Conservation (phyloP, 92 coral and sea anemone species). For the Bergia puertoricense region DNA sequence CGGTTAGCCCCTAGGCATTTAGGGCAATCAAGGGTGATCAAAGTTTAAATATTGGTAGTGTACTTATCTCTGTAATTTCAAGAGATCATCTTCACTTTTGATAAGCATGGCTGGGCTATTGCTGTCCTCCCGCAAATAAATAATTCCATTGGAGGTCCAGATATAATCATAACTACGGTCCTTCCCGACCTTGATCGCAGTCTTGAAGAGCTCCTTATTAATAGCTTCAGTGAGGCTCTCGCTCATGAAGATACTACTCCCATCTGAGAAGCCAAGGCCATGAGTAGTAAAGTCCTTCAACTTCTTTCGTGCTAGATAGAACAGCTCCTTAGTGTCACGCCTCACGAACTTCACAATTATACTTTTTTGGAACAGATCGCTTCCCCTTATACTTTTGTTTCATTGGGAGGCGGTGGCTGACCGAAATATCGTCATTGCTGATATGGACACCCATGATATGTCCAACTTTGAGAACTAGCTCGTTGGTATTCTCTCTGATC, state of each 20-base stretch:
- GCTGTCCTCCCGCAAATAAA: neutral
- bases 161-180: neutral
- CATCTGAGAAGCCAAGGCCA: conserved; percentile 46
- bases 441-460: neutral
- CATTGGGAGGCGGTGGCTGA: conserved; percentile 49
- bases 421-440: conserved; percentile 6
- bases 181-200: neutral
- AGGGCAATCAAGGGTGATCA: neutral
- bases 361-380: neutral
- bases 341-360: neutral
- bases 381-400: conserved; percentile 17
- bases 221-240: conserved; percentile 53
- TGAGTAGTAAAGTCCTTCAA: too few relatives aligned
- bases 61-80: conserved; percentile 15
- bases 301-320: neutral
- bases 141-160: conserved; percentile 5
- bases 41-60: neutral
- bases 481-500: conserved; percentile 33
- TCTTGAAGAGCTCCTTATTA: neutral
- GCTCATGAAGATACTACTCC: conserved; percentile 34
- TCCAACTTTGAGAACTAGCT: conserved; percentile 38
- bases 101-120: neutral
- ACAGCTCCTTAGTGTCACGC: conserved; percentile 1
- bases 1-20: neutral
- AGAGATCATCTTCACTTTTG: neutral